Conservation (phyloP, 2,797 vertebrate genomes). For the Sylvilagus floridanus region DNA sequence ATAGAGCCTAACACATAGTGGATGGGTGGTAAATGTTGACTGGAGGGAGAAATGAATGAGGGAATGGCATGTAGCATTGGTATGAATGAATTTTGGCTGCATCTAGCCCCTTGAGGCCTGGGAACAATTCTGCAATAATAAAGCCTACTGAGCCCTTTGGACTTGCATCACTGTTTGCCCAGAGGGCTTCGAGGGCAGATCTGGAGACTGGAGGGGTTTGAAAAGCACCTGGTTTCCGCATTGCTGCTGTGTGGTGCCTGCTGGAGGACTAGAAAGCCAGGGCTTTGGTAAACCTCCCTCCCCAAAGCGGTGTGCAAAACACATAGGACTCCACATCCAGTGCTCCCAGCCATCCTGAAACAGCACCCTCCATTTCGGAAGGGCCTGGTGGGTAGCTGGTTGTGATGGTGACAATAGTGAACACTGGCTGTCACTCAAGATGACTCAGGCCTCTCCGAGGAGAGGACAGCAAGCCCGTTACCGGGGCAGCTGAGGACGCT, state of each 20-base stretch:
- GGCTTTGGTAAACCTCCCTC: not conserved
- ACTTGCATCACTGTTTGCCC: not conserved
- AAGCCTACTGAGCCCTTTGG: not conserved
- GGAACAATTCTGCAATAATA: slow-evolving; percentile 19
- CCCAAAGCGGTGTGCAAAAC: slow-evolving; percentile 13
- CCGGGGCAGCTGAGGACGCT: slow-evolving; percentile 69
- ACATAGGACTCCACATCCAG: not conserved
- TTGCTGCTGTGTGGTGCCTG: not conserved
- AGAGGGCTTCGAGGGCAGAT: not conserved
- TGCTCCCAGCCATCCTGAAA: not conserved
- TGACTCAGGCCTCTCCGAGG: slow-evolving; percentile 76
- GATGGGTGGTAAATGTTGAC: not conserved
- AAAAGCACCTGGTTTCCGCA: not conserved
- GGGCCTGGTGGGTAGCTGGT: slow-evolving; percentile 48
- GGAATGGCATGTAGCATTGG: not conserved
- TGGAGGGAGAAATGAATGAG: slow-evolving; percentile 39
- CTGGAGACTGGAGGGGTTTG: not conserved
- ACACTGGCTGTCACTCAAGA: slow-evolving; percentile 62
- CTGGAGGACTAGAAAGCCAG: slow-evolving; percentile 3
- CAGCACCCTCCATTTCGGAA: not conserved
- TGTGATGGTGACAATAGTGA: slow-evolving; percentile 68
- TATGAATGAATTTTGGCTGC: slow-evolving; percentile 9
- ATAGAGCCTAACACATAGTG: not conserved
- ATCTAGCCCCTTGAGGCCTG: slow-evolving; percentile 5
- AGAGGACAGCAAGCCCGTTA: slow-evolving; percentile 55